Evolutionary conservation across 2,113 vertebrate species (phyloP).

Genomic region (Amblyornis subalaris): DNA sequence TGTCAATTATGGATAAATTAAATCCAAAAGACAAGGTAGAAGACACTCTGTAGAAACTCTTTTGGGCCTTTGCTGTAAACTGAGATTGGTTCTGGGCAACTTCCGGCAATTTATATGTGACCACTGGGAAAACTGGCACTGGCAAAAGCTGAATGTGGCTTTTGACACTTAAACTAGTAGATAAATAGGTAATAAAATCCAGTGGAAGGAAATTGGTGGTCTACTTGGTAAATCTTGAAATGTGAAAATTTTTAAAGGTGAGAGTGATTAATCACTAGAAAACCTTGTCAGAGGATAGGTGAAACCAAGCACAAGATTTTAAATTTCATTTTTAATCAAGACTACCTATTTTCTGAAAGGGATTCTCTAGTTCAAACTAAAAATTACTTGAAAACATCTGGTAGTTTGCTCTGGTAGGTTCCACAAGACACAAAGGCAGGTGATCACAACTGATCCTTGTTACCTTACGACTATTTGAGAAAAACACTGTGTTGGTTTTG

Average conservation of each 20-base stretch:
- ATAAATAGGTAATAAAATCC: background rate
- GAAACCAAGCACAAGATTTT: background rate
- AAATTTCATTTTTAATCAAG: background rate
- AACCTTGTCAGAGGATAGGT: background rate
- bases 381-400: background rate
- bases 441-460: background rate
- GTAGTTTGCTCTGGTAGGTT: background rate
- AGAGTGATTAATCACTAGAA: background rate
- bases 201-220: background rate
- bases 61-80: background rate
- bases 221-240: background rate
- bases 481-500: background rate
- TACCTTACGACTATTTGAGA: background rate
- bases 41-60: background rate
- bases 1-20: background rate
- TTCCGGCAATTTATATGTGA: background rate
- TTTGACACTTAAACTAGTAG: background rate
- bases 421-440: background rate
- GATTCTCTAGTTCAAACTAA: background rate
- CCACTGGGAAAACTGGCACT: background rate
- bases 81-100: background rate
- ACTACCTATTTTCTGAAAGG: background rate
- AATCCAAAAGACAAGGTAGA: background rate
- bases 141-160: background rate
- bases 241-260: background rate